phyloP scores from a whole-genome alignment of 2,113 vertebrate genomes.

The Cairina moschata region DNA sequence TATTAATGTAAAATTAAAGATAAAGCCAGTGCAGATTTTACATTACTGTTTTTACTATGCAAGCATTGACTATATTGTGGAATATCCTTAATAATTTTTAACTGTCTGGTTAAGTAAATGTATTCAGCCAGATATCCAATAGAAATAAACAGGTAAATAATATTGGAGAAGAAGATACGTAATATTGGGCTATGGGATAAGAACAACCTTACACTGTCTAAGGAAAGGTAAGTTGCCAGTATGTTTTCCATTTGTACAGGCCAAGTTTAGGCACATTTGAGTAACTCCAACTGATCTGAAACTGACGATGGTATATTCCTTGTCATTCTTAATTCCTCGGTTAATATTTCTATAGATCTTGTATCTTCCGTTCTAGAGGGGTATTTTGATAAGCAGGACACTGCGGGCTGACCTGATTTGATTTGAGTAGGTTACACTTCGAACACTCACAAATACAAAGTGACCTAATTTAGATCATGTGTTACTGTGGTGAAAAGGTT shows the following conservation, averaged over 20 bases:
- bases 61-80: neutral
- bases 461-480: slow-evolving; percentile 50
- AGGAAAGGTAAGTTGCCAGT: neutral
- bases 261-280: neutral
- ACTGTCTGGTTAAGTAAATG: neutral
- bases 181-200: neutral
- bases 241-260: neutral
- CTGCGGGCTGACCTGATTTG: slow-evolving; percentile 57
- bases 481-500: neutral
- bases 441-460: neutral
- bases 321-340: neutral
- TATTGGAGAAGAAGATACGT: neutral
- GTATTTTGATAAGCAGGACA: slow-evolving; percentile 2
- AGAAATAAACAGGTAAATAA: neutral
- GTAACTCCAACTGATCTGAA: neutral
- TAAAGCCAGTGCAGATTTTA: neutral
- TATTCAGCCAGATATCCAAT: neutral
- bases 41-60: neutral
- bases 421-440: neutral
- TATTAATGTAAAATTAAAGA: neutral
- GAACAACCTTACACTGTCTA: neutral
- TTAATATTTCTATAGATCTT: neutral
- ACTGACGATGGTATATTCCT: neutral
- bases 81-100: neutral
- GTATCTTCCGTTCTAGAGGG: neutral